A percentile compares a stretch with the other conserved stretches of the same genome.
Conservation (phyloP, 2,888 invertebrate genomes). For the Sericinus montela region DNA sequence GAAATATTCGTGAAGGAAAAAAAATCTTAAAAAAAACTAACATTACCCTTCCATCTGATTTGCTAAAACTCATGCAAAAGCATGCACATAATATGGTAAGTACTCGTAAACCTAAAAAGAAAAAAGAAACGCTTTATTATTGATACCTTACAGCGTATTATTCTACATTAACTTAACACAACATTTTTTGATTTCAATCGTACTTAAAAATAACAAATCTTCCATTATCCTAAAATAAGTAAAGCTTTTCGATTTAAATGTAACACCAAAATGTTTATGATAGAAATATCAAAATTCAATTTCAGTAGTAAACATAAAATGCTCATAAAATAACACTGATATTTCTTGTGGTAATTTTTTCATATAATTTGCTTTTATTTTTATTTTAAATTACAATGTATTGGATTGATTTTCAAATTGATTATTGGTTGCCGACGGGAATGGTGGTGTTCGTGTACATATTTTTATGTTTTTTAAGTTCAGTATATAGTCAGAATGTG, state of each 20-base stretch:
- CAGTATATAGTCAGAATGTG: not conserved
- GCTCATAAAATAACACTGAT: not conserved
- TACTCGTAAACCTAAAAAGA: slow-evolving; percentile 6
- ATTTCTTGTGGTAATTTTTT: not conserved
- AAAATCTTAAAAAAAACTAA: not conserved
- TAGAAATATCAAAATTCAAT: not conserved
- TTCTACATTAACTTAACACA: no score
- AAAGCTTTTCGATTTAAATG: not conserved
- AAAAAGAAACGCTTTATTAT: no score
- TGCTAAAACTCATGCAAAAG: not conserved
- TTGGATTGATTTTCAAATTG: not conserved
- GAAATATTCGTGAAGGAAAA: not conserved
- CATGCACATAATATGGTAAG: not conserved
- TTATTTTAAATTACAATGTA: not conserved
- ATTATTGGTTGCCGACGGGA: no score
- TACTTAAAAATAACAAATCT: slow-evolving; percentile 2
- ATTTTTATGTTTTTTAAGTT: no score
- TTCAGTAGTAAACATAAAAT: not conserved
- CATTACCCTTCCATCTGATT: slow-evolving; percentile 9
- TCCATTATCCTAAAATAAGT: not conserved
- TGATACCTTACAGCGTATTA: no score
- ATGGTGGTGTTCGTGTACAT: no score
- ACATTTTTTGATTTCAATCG: not conserved
- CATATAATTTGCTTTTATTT: not conserved
- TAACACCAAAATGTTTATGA: not conserved